Base-by-base conservation (phyloP, 2,888 invertebrate genomes). In the Pteria penguin region DNA sequence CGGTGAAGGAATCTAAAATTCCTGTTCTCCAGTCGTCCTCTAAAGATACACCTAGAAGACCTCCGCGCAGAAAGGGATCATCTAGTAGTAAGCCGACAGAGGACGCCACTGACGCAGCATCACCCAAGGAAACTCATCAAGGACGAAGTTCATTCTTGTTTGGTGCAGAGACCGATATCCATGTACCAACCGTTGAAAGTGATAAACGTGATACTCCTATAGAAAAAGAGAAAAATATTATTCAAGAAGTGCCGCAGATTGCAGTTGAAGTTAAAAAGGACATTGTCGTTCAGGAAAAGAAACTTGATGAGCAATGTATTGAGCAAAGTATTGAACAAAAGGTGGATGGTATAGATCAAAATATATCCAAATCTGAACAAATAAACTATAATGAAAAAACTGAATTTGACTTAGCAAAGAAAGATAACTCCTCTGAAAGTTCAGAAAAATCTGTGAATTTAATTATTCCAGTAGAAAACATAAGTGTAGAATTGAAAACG, bases 11-110 rank as follows among this genome's bases (percentile, higher is more conserved):
- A 31, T 58, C 68, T 32, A 66, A 63, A 61, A 60, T 67, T 26
- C 57, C 72, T 22, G 26, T 45, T 11, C 60, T 29, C 26, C 45
- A 45, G 45, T 45, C 45, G 18, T 36, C 65, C 27, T 32, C 24
- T 27, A 32, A 8, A 11, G 68, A 31, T 52, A 62, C 70, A 27
- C 84, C 84, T 11, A 76, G 65, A 54, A 73, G 81, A 62, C 82
- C 84, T 55, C 82, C 81, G 8, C 71, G 84, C 58, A 77, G 78
- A 29, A 82, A 78, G 70, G 81, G 76, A 61, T 75, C 80, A 69
- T 68, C 65, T 26, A 68, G 57, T 57, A 62, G 31, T 29, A 24
- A 45, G 14, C 54, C 29, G 52, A 60, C 52, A 52, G 66, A 68
- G 45, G 52, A 33, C 32, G n/a, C n/a, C n/a, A 54, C 24, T 60